phyloP scores from a whole-genome alignment of 2,888 invertebrate genomes.

The Lasiommata megera region DNA sequence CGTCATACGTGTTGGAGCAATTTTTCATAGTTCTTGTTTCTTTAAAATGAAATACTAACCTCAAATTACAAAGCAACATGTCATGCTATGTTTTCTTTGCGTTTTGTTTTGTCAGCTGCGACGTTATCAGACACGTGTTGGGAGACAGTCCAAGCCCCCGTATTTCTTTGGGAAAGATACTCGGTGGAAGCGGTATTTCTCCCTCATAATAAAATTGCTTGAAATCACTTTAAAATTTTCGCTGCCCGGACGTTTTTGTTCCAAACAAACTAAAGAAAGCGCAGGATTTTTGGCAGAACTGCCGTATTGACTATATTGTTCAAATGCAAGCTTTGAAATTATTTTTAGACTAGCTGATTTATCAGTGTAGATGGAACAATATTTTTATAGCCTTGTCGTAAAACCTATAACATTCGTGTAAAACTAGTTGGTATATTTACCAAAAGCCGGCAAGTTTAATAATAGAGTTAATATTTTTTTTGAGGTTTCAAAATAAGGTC shows the following conservation, averaged over 20 bases:
- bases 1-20: not conserved
- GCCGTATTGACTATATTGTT: not conserved
- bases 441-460: no score
- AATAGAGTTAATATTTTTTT: no score
- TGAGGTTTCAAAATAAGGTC: no score
- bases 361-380: not conserved
- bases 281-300: constrained; percentile 2
- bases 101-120: constrained; percentile 19
- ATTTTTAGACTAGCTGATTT: not conserved
- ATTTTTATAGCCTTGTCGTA: not conserved
- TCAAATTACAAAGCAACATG: not conserved
- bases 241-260: constrained; percentile 25
- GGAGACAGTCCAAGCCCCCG: constrained; percentile 31
- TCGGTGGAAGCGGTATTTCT: constrained; percentile 10
- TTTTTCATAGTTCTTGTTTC: not conserved
- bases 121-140: constrained; percentile 32
- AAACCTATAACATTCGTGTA: no score
- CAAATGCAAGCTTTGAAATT: not conserved
- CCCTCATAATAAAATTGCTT: constrained; percentile 22
- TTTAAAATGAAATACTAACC: not conserved
- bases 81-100: not conserved
- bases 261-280: constrained; percentile 8
- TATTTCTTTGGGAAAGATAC: constrained; percentile 25
- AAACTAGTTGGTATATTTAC: no score
- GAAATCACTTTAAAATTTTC: constrained; percentile 24